Base-by-base conservation (phyloP, 2,797 vertebrate genomes). In the Forpus xanthops region DNA sequence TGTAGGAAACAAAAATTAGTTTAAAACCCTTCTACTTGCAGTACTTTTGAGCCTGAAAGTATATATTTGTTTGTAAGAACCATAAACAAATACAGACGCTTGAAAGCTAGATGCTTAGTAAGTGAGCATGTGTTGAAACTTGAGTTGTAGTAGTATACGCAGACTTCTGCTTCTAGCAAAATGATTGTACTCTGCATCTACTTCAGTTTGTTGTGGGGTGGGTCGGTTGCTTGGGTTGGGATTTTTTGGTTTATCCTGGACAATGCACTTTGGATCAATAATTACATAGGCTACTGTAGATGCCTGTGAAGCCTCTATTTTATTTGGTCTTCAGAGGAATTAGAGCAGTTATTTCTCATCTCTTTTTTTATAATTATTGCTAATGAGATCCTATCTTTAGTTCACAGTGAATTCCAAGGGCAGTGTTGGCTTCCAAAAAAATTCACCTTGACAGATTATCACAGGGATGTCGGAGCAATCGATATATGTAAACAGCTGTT, bases 371-470 rank as follows among this genome's bases (percentile, higher is more conserved):
- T 18, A 19, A 0, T 85, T 41, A 25, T 9, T 65, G 18, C 15
- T 56, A 37, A 27, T 25, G 28, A 76, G n/a, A 37, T 58, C n/a
- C 27, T 50, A 4, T 33, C 21, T 35, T 81, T 68, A n/a, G 16
- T 52, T 73, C 60, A 30, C 17, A 89, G 62, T 64, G 53, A 96
- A 89, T 87, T 91, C 66, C 61, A 92, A 64, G 93, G 61, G 41
- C 74, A 87, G 35, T 76, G 53, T 76, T 91, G 93, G 50, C 87
- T 95, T 91, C 67, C 33, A 81, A 42, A 65, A 82, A 91, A 86
- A 55, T 58, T 84, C n/a, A 44, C 62, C 82, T 66, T 92, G 53
- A 82, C 8, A 28, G 56, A 60, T 62, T 85, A 42, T 42, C 47
- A 12, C 3, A 5, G 75, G 85, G 77, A 52, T 64, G 66, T 80